phyloP scores from a whole-genome alignment of 2,113 vertebrate genomes.

The Odobenus rosmarus region DNA sequence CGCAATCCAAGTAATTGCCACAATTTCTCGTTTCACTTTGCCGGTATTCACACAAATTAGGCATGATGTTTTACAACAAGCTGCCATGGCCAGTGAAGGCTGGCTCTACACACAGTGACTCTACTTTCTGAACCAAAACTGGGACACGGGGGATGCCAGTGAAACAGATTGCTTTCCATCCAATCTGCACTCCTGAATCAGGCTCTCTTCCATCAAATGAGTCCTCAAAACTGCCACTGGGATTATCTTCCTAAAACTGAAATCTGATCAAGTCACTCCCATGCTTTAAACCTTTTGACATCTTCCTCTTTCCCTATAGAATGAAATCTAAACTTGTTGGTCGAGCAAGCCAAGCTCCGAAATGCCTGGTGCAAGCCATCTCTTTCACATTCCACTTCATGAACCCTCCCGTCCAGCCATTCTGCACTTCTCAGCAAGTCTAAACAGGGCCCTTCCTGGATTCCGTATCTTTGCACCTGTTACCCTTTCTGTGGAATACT shows the following conservation, averaged over 20 bases:
- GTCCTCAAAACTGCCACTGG: background rate
- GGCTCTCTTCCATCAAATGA: background rate
- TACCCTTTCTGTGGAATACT: background rate
- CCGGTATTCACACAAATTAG: background rate
- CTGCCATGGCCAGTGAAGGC: background rate
- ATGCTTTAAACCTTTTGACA: background rate
- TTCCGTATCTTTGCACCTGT: background rate
- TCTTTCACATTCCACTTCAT: background rate
- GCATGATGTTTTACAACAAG: background rate
- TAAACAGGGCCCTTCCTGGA: background rate
- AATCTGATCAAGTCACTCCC: background rate
- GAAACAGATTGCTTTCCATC: background rate
- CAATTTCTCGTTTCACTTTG: slow-evolving; percentile 18
- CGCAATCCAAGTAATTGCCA: background rate
- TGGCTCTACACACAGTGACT: background rate
- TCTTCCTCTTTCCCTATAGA: background rate
- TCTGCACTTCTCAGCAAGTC: background rate
- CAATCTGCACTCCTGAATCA: background rate
- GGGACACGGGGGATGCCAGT: background rate
- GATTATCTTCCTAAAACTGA: background rate
- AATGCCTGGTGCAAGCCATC: background rate
- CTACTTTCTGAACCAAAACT: background rate
- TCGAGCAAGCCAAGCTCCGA: background rate
- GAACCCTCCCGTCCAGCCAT: background rate
- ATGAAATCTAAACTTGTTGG: background rate